Conservation (phyloP, 2,113 vertebrate genomes). For the Dermatemys mawii region DNA sequence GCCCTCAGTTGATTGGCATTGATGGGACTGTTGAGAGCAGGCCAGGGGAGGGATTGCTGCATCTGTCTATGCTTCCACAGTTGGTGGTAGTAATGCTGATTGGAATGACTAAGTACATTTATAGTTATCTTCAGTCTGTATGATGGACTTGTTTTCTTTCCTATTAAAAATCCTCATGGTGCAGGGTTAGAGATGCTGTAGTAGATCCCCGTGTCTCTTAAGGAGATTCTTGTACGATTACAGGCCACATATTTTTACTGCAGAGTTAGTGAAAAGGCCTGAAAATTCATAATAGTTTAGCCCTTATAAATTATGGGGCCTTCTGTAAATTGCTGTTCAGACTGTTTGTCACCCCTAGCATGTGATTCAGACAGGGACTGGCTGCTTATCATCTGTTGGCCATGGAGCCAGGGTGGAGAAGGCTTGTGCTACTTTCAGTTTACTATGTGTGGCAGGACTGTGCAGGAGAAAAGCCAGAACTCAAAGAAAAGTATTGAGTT, state of each 20-base stretch:
- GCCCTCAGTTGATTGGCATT: neutral
- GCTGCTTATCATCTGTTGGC: constrained; percentile 27
- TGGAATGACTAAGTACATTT: neutral
- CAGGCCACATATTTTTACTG: neutral
- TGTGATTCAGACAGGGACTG: neutral
- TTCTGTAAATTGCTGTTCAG: neutral
- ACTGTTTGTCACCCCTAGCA: neutral
- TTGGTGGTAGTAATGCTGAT: neutral
- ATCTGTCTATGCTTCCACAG: neutral
- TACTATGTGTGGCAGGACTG: constrained; percentile 12
- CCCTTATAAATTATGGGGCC: rapidly evolving
- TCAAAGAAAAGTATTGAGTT: constrained; percentile 21
- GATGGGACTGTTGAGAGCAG: too few species aligned
- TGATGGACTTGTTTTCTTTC: neutral
- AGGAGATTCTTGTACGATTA: neutral
- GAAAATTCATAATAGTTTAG: neutral
- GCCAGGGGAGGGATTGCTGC: neutral
- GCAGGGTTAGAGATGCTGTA: neutral
- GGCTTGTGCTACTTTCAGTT: neutral
- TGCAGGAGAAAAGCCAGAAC: constrained; percentile 47
- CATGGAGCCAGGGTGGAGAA: neutral
- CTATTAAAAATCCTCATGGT: neutral
- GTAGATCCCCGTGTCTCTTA: neutral
- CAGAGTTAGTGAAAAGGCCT: neutral
- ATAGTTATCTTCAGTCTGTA: neutral